Evolutionary conservation across 2,113 vertebrate genomes (phyloP), one percentile per base, ranked within the genome.

Genomic region (Numida meleagris): DNA sequence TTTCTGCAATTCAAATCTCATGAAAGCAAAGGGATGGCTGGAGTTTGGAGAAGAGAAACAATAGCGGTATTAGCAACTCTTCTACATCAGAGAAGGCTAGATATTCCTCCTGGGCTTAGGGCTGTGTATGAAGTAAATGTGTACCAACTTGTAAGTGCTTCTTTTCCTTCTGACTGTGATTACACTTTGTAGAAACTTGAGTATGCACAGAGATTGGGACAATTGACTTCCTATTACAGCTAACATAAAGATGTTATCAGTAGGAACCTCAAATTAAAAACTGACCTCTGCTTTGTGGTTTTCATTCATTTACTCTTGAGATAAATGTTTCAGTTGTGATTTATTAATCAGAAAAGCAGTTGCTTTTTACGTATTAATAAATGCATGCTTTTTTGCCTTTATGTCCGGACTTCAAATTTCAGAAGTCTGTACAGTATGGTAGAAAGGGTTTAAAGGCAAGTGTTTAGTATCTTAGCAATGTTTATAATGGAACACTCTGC

Each of bases 371-470:
- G 23, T 0, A 3, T 36, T 67, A 72, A 5, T 23, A 59, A 74
- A 9, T 40, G 29, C 21, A 18, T 67, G 5, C 27, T 66, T 82
- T 25, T 15, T 74, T 25, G 10, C 33, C 42, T 46, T 86, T 36
- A 21, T 19, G 14, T 36, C 21, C 6, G 21, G 13, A 18, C 29
- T 27, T 80, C 2, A 0, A 15, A 6, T 50, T 87, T 70, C 45
- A 45, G n/a, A 59, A 84, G 62, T 53, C 8, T 27, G 17, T 36
- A 14, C 3, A 24, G 14, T 19, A 8, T 0, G 2, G 14, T 31
- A 61, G 48, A 38, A 86, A 58, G 48, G 2, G 55, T 84, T 61
- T 82, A 38, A 89, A 71, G 36, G 29, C 4, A 62, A 87, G 24
- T 29, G 3, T 66, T 75, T 34, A 27, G 36, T 59, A 16, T 20